phyloP scores from a whole-genome alignment of 1,140 invertebrate genomes.

The Diachasma alloeum region DNA sequence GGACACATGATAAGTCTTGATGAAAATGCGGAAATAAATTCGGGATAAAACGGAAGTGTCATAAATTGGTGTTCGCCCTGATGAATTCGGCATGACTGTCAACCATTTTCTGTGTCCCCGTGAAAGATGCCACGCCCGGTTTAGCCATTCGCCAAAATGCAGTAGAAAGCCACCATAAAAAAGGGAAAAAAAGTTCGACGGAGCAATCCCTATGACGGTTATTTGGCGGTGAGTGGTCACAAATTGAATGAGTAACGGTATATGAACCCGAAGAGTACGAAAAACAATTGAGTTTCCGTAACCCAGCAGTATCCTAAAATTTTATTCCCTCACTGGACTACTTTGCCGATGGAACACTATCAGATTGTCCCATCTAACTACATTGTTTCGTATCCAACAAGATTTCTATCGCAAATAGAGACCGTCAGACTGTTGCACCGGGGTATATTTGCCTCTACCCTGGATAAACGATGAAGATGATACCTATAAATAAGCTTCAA shows the following conservation, averaged over 20 bases:
- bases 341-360: background rate
- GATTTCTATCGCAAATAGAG: no score
- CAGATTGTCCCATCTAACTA: background rate
- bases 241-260: slow-evolving; percentile 1
- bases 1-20: no score
- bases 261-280: background rate
- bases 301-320: background rate
- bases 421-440: background rate
- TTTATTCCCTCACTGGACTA: background rate
- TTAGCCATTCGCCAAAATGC: background rate
- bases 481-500: background rate
- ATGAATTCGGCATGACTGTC: no score
- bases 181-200: background rate
- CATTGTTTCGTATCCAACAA: no score
- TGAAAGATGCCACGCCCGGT: background rate
- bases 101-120: no score
- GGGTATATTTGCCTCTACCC: background rate
- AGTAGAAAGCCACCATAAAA: background rate
- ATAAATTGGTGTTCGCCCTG: no score
- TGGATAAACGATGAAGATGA: background rate
- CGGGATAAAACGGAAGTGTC: no score
- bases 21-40: no score
- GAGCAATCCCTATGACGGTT: background rate
- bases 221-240: background rate
- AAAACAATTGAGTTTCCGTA: background rate